Conservation (phyloP, 2,888 invertebrate genomes). For the Keiferia lycopersicella region DNA sequence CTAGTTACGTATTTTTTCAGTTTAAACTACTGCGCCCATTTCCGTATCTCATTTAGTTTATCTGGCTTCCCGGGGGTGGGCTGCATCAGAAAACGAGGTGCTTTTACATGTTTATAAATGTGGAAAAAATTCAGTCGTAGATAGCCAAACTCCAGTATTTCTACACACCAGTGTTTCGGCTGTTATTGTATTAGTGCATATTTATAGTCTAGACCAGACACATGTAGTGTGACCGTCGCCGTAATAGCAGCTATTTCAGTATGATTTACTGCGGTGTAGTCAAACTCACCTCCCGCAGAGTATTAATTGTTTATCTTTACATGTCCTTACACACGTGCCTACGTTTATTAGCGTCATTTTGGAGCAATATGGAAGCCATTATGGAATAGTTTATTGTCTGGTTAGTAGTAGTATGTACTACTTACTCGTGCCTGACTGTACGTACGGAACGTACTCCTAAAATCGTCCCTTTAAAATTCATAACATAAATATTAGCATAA, state of each 20-base stretch:
- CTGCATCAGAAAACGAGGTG: too few species aligned
- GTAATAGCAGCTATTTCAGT: conserved; percentile 25
- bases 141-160: background rate
- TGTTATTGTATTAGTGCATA: conserved; percentile 40
- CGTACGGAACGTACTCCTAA: too few species aligned
- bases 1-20: too few species aligned
- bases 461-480: too few species aligned
- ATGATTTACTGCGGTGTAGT: conserved; percentile 26
- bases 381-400: background rate
- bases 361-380: background rate
- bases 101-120: background rate
- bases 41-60: too few species aligned
- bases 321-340: conserved; percentile 39
- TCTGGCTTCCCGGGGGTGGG: too few species aligned
- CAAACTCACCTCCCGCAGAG: conserved; percentile 50
- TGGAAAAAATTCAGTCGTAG: background rate
- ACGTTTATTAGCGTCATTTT: conserved; percentile 11
- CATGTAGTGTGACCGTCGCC: conserved; percentile 42
- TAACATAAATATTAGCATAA: too few species aligned
- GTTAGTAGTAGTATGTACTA: too few species aligned
- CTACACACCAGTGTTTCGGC: background rate
- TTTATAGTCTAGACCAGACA: conserved; percentile 42
- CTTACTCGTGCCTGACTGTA: too few species aligned
- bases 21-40: too few species aligned
- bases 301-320: conserved; percentile 55